A percentile compares a stretch with the other conserved stretches of the same genome.
These are phyloP conservation scores for Sebastes diaconus DNA, from an alignment of 2,797 vertebrate genomes.

Conservation along the genomic window DNA sequence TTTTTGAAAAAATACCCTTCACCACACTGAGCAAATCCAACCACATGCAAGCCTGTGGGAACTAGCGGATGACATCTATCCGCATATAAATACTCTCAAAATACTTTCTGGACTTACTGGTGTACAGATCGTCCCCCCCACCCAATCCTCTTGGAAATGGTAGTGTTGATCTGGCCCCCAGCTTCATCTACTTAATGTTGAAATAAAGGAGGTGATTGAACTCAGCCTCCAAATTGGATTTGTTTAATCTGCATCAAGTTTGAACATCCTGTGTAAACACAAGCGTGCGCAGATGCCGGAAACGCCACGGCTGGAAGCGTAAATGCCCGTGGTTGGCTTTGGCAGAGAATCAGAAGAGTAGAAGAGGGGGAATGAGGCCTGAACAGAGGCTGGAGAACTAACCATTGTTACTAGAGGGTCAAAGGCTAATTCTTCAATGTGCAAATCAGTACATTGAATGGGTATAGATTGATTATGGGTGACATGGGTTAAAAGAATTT, in stretches of 20 bases:
- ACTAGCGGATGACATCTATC: slow-evolving; percentile 70
- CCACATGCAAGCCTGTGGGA: slow-evolving; percentile 76
- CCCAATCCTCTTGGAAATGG: slow-evolving; percentile 68
- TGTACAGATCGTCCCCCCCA: slow-evolving; percentile 58
- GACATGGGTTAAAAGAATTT: slow-evolving; percentile 1
- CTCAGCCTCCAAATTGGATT: slow-evolving; percentile 79
- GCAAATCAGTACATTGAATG: slow-evolving; percentile 26
- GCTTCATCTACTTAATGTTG: slow-evolving; percentile 72
- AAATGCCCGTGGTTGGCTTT: slow-evolving; percentile 81
- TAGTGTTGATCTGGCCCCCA: slow-evolving; percentile 64
- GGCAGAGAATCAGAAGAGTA: slow-evolving; percentile 73
- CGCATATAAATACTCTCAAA: slow-evolving; percentile 71
- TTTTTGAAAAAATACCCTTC: slow-evolving; percentile 58
- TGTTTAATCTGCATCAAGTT: slow-evolving; percentile 81
- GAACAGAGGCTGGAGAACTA: slow-evolving; percentile 63
- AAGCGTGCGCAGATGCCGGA: slow-evolving; percentile 83
- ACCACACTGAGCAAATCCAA: slow-evolving; percentile 69
- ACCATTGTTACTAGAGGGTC: slow-evolving; percentile 69
- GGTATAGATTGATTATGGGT: not conserved
- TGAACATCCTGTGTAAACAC: slow-evolving; percentile 85
- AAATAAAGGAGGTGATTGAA: slow-evolving; percentile 80
- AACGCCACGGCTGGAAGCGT: slow-evolving; percentile 73
- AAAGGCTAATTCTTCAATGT: slow-evolving; percentile 34
- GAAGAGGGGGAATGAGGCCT: slow-evolving; percentile 55
- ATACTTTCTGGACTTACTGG: slow-evolving; percentile 70